Evolutionary conservation across 2,113 vertebrate genomes (phyloP), one percentile per base, ranked within the genome.

Genomic region (Heloderma charlesbogerti): DNA sequence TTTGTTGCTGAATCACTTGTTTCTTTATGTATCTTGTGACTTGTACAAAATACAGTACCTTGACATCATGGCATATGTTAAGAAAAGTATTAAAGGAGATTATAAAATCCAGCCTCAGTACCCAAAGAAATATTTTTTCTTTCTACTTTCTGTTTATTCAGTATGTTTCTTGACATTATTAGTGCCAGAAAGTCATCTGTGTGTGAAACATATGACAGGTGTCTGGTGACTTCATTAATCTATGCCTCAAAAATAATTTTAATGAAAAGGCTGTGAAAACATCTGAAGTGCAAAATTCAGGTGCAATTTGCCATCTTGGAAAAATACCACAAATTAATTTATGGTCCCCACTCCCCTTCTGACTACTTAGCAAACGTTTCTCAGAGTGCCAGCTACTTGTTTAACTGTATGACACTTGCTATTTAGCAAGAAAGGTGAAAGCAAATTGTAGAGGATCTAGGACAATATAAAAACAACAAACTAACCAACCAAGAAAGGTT

Each of bases 201-300:
- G 91, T 85, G 82, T 92, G 86, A 93, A 92, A 92, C 95, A 71
- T 89, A 95, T 96, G 96, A 96, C 89, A 86, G 87, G 57, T 96
- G 96, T 96, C 95, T 94, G 87, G 57, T 96, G 96, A 96, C 95
- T 94, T 95, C 92, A 95, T 97, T 95, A 94, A 80, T 93, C 92
- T 0, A 0, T 94, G 94, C 89, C 93, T 95, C 93, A 95, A 93
- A 94, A 92, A 91, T 91, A 93, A 93, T 95, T 96, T 96, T 88
- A 77, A 25, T 40, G 82, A 54, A 95, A 95, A 96, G 95, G 90
- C 95, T 96, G 95, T 94, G 91, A 94, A 97, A 96, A 95, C 91
- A 94, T 84, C 92, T 94, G 89, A 89, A 94, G 89, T 84, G 54
- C 43, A 84, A 83, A 89, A 92, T 81, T 95, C 94, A 96, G 94